phyloP scores from a whole-genome alignment of 2,888 invertebrate genomes.

The Cerceris rybyensis region DNA sequence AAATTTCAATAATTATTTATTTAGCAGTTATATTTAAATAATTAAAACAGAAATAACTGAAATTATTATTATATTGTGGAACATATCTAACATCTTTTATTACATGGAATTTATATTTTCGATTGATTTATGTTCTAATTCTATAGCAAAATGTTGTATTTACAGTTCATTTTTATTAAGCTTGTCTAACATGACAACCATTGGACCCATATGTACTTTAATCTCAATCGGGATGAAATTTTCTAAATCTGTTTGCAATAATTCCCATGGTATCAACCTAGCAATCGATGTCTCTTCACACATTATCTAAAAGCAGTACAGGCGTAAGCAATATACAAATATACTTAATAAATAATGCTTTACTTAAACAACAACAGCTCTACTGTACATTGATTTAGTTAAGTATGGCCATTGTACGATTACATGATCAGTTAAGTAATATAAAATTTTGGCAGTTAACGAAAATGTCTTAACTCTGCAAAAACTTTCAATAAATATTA shows the following conservation, averaged over 20 bases:
- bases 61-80: not conserved
- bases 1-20: not conserved
- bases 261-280: constrained; percentile 68
- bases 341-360: constrained; percentile 30
- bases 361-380: constrained; percentile 61
- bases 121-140: not conserved
- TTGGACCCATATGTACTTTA: constrained; percentile 64
- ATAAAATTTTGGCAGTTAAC: constrained; percentile 93
- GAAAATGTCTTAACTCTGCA: constrained; percentile 96
- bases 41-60: too few species aligned
- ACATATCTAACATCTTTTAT: not conserved
- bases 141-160: constrained; percentile 25
- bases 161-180: constrained; percentile 44
- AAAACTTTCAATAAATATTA: constrained; percentile 97
- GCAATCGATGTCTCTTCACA: constrained; percentile 19
- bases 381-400: constrained; percentile 70
- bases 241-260: constrained; percentile 64
- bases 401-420: constrained; percentile 97
- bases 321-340: constrained; percentile 22
- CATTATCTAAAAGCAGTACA: constrained; percentile 46
- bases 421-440: constrained; percentile 91
- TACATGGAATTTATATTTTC: not conserved
- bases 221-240: constrained; percentile 71
- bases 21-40: too few species aligned
- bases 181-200: constrained; percentile 37